These are phyloP conservation scores for Oncorhynchus clarkii DNA, from an alignment of 2,113 vertebrate genomes.

Conservation along the genomic window DNA sequence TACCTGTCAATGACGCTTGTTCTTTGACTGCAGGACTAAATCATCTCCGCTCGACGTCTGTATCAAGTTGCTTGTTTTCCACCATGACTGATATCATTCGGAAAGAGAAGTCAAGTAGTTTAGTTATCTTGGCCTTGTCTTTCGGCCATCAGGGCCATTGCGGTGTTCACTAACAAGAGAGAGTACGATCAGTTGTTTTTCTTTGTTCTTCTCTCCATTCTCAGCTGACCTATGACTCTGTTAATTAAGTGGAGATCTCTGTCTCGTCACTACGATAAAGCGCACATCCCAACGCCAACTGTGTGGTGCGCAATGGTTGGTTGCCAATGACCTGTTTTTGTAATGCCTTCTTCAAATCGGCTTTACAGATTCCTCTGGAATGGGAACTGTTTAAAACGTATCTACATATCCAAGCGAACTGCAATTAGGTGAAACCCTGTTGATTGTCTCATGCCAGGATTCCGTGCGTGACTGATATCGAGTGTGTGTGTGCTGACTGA, in stretches of 20 bases:
- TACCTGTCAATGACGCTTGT: neutral
- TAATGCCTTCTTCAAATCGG: neutral
- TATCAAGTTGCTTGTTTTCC: neutral
- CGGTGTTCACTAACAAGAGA: neutral
- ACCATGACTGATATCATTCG: neutral
- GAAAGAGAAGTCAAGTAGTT: neutral
- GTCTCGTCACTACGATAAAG: neutral
- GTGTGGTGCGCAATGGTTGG: neutral
- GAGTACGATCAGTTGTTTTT: neutral
- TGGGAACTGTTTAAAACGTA: neutral
- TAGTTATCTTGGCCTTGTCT: neutral
- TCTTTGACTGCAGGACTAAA: neutral
- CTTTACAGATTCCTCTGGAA: neutral
- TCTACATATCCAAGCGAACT: neutral
- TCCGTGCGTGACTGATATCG: neutral
- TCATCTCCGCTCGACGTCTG: neutral
- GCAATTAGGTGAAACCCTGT: neutral
- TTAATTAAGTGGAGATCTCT: neutral
- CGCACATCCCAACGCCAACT: neutral
- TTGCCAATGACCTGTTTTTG: too few species aligned
- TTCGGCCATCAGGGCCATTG: neutral
- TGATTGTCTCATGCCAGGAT: neutral
- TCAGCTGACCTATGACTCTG: neutral
- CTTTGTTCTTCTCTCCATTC: neutral
- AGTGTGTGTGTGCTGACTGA: conserved; percentile 12